These are phyloP conservation scores for Linnaemya tessellans DNA, from an alignment of 2,888 invertebrate species.

Conservation along the genomic window DNA sequence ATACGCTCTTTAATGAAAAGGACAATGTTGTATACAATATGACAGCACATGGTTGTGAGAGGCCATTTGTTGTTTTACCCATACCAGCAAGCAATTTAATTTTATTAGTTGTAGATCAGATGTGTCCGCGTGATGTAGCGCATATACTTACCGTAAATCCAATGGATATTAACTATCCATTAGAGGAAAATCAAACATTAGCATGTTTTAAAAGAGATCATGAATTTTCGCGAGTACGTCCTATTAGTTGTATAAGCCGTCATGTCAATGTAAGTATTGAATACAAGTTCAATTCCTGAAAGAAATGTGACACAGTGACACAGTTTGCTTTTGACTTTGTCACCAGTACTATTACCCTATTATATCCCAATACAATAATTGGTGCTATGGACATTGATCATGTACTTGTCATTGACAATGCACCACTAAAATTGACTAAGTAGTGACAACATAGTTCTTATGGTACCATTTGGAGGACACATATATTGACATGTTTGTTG, in stretches of 20 bases:
- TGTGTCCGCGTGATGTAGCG: constrained; percentile 85
- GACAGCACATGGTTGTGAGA: constrained; percentile 83
- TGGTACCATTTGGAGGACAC: too few species aligned
- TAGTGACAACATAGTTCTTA: too few species aligned
- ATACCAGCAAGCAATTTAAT: constrained; percentile 92
- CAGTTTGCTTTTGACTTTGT: too few species aligned
- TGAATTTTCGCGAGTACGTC: constrained; percentile 87
- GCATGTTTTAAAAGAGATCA: constrained; percentile 86
- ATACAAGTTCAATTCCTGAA: background rate
- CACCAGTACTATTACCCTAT: too few species aligned
- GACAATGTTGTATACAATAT: constrained; percentile 84
- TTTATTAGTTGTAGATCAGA: constrained; percentile 89
- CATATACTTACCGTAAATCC: constrained; percentile 83
- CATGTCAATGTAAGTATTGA: constrained; percentile 88
- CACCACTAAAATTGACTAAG: too few species aligned
- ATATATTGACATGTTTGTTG: too few species aligned
- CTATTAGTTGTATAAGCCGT: constrained; percentile 89
- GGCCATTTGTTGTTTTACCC: constrained; percentile 88
- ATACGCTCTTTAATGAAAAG: constrained; percentile 84
- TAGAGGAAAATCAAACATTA: constrained; percentile 85
- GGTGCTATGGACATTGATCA: too few species aligned
- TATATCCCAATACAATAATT: too few species aligned
- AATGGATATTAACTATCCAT: constrained; percentile 83
- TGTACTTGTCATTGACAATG: too few species aligned
- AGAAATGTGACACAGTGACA: too few species aligned